Evolutionary conservation across 2,797 vertebrate species (phyloP).

Genomic region (Serranus cabrilla): DNA sequence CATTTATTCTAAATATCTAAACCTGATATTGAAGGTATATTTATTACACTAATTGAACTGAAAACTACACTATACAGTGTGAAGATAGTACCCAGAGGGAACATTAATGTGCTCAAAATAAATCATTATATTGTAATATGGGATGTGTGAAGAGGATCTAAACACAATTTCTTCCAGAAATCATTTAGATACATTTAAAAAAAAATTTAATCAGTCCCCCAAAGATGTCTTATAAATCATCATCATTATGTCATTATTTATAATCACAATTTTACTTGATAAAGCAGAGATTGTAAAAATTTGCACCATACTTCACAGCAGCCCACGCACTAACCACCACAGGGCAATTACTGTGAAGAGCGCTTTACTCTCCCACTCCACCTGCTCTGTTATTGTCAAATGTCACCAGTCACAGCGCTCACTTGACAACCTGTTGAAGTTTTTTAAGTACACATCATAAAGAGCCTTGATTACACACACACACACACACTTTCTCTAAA

Average conservation of each 20-base stretch:
- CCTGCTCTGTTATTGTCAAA: conserved; percentile 50
- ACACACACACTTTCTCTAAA: conserved; percentile 22
- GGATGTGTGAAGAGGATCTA: not conserved
- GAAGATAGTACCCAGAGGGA: too few relatives aligned
- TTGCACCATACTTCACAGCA: conserved; percentile 40
- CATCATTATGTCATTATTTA: too few relatives aligned
- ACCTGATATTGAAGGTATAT: not conserved
- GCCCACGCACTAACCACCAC: conserved; percentile 59
- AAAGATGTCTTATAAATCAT: conserved; percentile 10
- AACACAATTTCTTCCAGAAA: not conserved
- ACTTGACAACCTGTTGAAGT: conserved; percentile 57
- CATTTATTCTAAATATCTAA: not conserved
- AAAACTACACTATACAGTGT: not conserved
- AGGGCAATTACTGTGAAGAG: conserved; percentile 67
- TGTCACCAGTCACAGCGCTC: conserved; percentile 56
- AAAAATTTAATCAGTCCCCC: fast-evolving
- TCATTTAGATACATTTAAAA: not conserved
- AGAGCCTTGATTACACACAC: conserved; percentile 40
- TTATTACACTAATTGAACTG: not conserved
- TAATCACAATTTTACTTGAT: not conserved
- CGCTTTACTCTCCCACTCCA: conserved; percentile 66
- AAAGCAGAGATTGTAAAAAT: conserved; percentile 26
- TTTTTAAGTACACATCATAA: conserved; percentile 33
- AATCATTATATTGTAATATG: not conserved
- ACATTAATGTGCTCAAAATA: too few relatives aligned